A percentile compares a stretch with the other conserved stretches of the same genome.
phyloP scores from a whole-genome alignment of 2,797 vertebrate genomes.

The Trichosurus vulpecula region DNA sequence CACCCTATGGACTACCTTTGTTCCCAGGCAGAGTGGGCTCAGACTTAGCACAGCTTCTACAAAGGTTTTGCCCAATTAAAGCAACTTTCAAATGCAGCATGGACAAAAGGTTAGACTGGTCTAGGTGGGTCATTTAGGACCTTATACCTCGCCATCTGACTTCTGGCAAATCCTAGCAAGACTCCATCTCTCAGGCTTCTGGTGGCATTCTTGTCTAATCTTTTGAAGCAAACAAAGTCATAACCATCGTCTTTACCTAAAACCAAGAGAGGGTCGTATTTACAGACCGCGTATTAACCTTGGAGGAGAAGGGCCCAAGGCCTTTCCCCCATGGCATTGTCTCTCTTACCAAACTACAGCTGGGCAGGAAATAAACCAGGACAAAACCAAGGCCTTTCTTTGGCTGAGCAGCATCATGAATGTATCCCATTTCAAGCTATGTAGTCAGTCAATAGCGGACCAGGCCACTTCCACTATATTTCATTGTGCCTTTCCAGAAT shows the following conservation, averaged over 20 bases:
- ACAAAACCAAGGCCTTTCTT: background rate
- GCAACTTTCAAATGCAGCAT: background rate
- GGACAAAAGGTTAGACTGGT: background rate
- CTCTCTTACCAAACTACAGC: background rate
- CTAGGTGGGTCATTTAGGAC: background rate
- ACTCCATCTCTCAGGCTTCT: background rate
- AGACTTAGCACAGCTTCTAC: background rate
- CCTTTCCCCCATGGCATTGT: background rate
- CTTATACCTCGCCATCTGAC: background rate
- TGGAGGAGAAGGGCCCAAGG: background rate
- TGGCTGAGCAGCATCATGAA: background rate
- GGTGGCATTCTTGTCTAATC: background rate
- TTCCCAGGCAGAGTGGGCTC: background rate
- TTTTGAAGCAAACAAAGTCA: background rate
- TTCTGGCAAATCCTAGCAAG: background rate
- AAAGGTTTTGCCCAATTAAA: background rate
- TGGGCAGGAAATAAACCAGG: background rate
- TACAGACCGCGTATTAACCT: background rate
- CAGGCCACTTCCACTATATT: background rate
- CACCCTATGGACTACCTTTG: background rate
- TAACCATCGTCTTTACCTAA: background rate
- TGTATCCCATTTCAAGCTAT: background rate
- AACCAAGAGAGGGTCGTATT: background rate
- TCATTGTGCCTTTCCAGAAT: background rate
- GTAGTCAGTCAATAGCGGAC: background rate